A percentile compares a stretch with the other conserved stretches of the same genome.
These are phyloP conservation scores for Acanthacorydalis orientalis DNA, from an alignment of 2,888 invertebrate genomes.

Conservation along the genomic window DNA sequence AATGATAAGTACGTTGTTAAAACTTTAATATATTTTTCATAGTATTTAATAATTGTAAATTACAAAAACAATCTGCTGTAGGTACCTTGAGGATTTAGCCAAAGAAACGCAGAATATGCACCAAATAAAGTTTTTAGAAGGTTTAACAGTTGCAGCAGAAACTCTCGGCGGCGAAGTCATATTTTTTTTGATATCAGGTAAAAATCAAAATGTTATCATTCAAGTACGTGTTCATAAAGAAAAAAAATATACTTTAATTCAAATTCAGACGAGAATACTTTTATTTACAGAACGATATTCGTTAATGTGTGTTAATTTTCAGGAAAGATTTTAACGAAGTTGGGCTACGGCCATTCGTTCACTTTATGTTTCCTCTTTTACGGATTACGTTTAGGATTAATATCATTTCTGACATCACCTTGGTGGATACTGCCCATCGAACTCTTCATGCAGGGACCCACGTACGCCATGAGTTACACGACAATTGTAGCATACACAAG, in stretches of 20 bases:
- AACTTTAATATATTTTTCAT: too few species aligned
- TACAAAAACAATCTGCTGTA: too few species aligned
- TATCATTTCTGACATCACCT: constrained; percentile 60
- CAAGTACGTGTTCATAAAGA: background rate
- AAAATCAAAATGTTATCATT: too few species aligned
- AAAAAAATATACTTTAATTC: too few species aligned
- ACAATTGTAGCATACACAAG: constrained; percentile 54
- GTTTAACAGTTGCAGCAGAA: constrained; percentile 61
- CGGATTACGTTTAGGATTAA: constrained; percentile 52
- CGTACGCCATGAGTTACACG: constrained; percentile 73
- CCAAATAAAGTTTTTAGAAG: constrained; percentile 62
- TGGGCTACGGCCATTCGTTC: constrained; percentile 63
- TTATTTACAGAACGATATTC: too few species aligned
- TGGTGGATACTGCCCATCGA: constrained; percentile 75
- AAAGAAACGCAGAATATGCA: constrained; percentile 37
- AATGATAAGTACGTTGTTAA: too few species aligned
- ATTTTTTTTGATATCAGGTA: constrained; percentile 57
- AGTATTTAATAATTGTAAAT: too few species aligned
- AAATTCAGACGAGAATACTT: too few species aligned
- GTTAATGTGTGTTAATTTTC: constrained; percentile 11
- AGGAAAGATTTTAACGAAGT: constrained; percentile 62
- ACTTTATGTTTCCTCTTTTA: constrained; percentile 64
- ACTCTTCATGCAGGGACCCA: constrained; percentile 66
- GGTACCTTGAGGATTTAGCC: constrained; percentile 67
- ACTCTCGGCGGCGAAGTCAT: constrained; percentile 63